Conservation (phyloP, 2,797 vertebrate species). For the Neoniphon sammara region DNA sequence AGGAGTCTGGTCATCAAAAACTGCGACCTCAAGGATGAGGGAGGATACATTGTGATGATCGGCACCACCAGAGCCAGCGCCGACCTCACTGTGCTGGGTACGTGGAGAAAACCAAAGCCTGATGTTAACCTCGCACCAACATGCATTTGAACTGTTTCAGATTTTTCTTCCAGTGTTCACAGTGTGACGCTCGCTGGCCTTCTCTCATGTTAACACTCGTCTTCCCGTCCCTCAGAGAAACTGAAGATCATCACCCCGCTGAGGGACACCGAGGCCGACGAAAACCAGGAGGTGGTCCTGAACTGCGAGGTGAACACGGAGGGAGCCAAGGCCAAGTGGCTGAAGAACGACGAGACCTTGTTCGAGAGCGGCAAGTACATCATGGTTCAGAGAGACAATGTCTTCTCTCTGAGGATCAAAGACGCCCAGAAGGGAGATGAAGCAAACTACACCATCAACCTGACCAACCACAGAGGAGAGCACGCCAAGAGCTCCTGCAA, state of each 20-base stretch:
- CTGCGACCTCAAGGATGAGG: constrained; percentile 87
- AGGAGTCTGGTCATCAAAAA: constrained; percentile 88
- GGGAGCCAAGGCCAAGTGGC: constrained; percentile 98
- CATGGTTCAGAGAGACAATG: constrained; percentile 92
- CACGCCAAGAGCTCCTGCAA: constrained; percentile 88
- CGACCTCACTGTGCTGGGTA: constrained; percentile 91
- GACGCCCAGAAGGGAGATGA: constrained; percentile 88
- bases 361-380: constrained; percentile 96
- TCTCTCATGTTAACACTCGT: background rate
- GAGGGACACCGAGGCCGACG: constrained; percentile 89
- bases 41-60: constrained; percentile 87
- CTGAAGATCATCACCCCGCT: constrained; percentile 93
- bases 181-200: background rate
- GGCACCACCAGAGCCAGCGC: constrained; percentile 90
- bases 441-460: constrained; percentile 85
- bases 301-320: constrained; percentile 97
- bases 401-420: constrained; percentile 94
- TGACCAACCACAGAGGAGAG: constrained; percentile 93
- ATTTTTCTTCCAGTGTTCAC: background rate
- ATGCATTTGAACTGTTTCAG: too few relatives aligned
- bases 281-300: constrained; percentile 92
- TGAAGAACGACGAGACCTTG: constrained; percentile 91
- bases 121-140: too few relatives aligned
- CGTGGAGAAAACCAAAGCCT: constrained; percentile 36
- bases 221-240: constrained; percentile 84